A percentile compares a stretch with the other conserved stretches of the same genome.
phyloP scores from a whole-genome alignment of 2,888 invertebrate species.

The Tridacna gigas region DNA sequence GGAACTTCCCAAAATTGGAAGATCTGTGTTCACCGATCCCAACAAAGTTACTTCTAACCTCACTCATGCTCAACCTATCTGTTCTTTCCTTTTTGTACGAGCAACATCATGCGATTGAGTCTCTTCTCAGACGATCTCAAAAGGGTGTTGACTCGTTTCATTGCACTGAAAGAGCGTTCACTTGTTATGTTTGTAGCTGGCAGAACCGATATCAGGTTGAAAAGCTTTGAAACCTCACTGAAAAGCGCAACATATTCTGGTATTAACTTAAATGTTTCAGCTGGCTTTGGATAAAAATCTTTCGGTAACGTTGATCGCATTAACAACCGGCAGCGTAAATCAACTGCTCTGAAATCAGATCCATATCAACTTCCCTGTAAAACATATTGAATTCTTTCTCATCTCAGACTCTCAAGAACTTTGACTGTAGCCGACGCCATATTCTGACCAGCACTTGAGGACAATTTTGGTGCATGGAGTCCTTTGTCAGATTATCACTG shows the following conservation, averaged over 20 bases:
- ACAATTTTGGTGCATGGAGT: not conserved
- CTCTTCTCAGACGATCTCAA: conserved; percentile 8
- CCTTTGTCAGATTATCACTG: not conserved
- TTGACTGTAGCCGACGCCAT: conserved; percentile 11
- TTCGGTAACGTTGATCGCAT: not conserved
- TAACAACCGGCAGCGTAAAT: conserved; percentile 10
- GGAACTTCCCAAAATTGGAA: conserved; percentile 3
- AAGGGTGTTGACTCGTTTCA: conserved; percentile 6
- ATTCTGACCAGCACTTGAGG: conserved; percentile 16
- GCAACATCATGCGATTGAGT: not conserved
- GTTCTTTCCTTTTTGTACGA: conserved; percentile 1
- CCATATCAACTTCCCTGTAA: conserved; percentile 7
- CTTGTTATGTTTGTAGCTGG: conserved; percentile 10
- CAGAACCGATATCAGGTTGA: conserved; percentile 13
- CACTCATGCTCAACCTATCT: not conserved
- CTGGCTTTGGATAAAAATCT: not conserved
- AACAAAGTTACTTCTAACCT: not conserved
- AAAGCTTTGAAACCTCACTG: not conserved
- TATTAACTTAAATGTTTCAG: not conserved
- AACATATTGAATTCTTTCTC: not conserved
- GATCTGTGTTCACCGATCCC: conserved; percentile 1
- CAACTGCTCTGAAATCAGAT: conserved; percentile 4
- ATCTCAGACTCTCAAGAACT: not conserved
- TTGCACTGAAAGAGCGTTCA: conserved; percentile 3
- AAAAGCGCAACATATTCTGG: not conserved